A percentile compares a stretch with the other conserved stretches of the same genome.
phyloP scores from a whole-genome alignment of 2,888 invertebrate genomes.

The Ormyrus nitidulus region DNA sequence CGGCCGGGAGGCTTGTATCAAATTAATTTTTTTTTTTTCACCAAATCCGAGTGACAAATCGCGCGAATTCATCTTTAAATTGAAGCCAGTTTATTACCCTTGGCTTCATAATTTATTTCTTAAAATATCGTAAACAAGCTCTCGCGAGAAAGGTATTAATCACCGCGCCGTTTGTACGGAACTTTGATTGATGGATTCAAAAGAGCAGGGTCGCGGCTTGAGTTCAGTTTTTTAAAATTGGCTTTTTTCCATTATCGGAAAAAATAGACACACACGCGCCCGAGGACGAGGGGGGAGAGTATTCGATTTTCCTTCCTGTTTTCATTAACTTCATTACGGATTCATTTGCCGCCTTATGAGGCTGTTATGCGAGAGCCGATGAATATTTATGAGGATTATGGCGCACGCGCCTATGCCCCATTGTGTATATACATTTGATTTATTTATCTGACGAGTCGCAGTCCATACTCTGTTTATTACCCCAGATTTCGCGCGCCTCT shows the following conservation, averaged over 20 bases:
- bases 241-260: background rate
- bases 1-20: too few species aligned
- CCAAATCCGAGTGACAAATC: too few species aligned
- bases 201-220: too few species aligned
- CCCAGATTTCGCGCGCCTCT: background rate
- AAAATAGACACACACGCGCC: background rate
- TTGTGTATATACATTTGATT: constrained; percentile 23
- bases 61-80: too few species aligned
- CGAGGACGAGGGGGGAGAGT: background rate
- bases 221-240: background rate
- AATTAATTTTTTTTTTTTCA: too few species aligned
- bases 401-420: background rate
- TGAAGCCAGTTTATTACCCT: too few species aligned
- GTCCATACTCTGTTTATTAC: constrained; percentile 19
- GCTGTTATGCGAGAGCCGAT: constrained; percentile 13
- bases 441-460: constrained; percentile 26
- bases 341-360: constrained; percentile 43
- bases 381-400: constrained; percentile 48
- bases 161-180: background rate
- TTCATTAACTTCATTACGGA: constrained; percentile 42
- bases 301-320: constrained; percentile 31
- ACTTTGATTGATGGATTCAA: background rate
- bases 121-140: too few species aligned
- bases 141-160: too few species aligned
- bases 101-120: too few species aligned